These are phyloP conservation scores for Alsophila aescularia DNA, from an alignment of 2,888 invertebrate species.

Conservation along the genomic window DNA sequence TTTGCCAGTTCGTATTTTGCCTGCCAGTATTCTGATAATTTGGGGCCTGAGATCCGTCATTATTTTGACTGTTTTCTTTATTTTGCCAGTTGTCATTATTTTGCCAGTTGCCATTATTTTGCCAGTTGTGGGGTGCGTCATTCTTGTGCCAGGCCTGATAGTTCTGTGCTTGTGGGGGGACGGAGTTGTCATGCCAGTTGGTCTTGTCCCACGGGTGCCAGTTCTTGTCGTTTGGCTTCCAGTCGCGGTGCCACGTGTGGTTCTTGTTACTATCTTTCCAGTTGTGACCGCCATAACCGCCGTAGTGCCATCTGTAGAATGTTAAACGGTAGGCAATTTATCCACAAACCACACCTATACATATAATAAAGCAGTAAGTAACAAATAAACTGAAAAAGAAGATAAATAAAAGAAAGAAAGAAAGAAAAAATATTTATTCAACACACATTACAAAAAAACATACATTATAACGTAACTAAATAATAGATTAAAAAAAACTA, in stretches of 20 bases:
- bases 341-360: no score
- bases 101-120: slow-evolving; percentile 17
- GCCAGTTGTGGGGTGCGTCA: slow-evolving; percentile 26
- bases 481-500: no score
- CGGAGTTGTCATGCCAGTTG: slow-evolving; percentile 38
- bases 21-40: no score
- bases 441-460: no score
- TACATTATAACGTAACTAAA: no score
- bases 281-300: slow-evolving; percentile 41
- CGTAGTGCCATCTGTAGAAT: slow-evolving; percentile 43
- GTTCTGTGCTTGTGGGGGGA: slow-evolving; percentile 31
- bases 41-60: neutral
- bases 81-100: slow-evolving; percentile 1
- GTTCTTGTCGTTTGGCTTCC: slow-evolving; percentile 63
- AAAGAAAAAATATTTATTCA: no score
- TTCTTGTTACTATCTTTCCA: slow-evolving; percentile 51
- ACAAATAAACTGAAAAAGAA: no score
- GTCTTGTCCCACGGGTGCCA: slow-evolving; percentile 46
- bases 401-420: no score
- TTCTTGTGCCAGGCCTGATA: slow-evolving; percentile 32
- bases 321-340: no score
- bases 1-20: neutral
- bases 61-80: no score
- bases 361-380: no score
- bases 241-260: slow-evolving; percentile 51